Evolutionary conservation across 2,797 vertebrate species (phyloP).

Genomic region (Syngnathus acus): DNA sequence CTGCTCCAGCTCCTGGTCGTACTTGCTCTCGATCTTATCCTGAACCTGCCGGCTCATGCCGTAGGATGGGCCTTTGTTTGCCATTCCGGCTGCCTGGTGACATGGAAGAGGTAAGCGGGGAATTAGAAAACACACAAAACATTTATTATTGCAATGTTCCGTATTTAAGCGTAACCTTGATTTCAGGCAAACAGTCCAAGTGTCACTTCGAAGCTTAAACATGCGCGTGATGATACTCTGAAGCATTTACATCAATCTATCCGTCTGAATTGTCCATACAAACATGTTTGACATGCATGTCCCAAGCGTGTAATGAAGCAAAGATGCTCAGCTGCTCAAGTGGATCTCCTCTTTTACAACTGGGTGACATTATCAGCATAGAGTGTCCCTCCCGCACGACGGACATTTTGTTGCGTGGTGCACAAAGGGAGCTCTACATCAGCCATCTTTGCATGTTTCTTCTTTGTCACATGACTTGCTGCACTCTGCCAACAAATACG

Average conservation of each 20-base stretch:
- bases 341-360: constrained; percentile 10
- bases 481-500: constrained; percentile 23
- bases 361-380: constrained; percentile 20
- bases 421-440: constrained; percentile 48
- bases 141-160: background rate
- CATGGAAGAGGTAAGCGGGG: background rate
- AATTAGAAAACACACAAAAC: background rate
- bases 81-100: constrained; percentile 74
- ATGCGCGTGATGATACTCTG: constrained; percentile 16
- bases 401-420: constrained; percentile 34
- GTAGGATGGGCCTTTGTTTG: constrained; percentile 91
- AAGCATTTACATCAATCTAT: background rate
- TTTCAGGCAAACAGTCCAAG: background rate
- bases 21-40: constrained; percentile 96
- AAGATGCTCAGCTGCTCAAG: constrained; percentile 32
- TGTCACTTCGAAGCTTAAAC: constrained; percentile 11
- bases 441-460: constrained; percentile 32
- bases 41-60: constrained; percentile 94
- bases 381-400: constrained; percentile 44
- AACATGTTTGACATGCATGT: constrained; percentile 47
- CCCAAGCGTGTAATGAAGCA: constrained; percentile 51
- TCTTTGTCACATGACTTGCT: background rate
- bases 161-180: background rate
- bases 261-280: background rate
- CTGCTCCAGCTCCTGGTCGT: constrained; percentile 86